Evolutionary conservation across 2,797 vertebrate species (phyloP).

Genomic region (Discoglossus pictus): DNA sequence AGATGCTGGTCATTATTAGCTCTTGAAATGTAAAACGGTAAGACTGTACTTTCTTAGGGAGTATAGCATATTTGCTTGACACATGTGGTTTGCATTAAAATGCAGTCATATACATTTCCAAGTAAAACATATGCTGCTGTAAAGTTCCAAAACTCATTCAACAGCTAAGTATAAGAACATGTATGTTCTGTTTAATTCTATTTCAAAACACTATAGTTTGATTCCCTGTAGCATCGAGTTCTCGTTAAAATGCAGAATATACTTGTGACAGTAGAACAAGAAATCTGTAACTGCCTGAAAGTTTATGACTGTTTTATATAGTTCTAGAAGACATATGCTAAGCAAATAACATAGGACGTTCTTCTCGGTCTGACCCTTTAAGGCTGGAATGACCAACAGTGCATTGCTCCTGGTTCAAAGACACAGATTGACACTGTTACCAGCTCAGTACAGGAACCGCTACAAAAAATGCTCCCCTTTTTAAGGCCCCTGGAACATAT

Average conservation of each 20-base stretch:
- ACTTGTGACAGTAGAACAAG: constrained; percentile 13
- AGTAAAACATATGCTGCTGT: constrained; percentile 29
- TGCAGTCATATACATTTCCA: constrained; percentile 7
- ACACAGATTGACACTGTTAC: constrained; percentile 3
- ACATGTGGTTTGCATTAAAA: constrained; percentile 22
- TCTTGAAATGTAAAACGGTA: constrained; percentile 4
- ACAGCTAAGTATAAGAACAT: not conserved
- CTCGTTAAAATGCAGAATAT: not conserved
- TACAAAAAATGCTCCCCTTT: constrained; percentile 51
- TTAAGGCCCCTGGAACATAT: constrained; percentile 54
- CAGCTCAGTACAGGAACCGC: constrained; percentile 32
- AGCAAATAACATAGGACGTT: constrained; percentile 20
- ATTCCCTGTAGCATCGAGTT: constrained; percentile 2
- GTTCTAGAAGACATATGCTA: constrained; percentile 35
- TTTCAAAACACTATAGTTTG: not conserved
- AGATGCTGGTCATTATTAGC: not conserved
- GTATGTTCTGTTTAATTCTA: constrained; percentile 5
- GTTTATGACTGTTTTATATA: constrained; percentile 10
- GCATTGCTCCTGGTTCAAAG: constrained; percentile 36
- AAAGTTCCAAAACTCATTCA: not conserved
- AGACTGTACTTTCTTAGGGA: constrained; percentile 26
- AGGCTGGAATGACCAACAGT: constrained; percentile 43
- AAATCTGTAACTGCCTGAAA: not conserved
- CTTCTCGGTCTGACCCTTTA: constrained; percentile 37
- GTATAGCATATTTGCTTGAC: constrained; percentile 7